Evolutionary conservation across 1,140 invertebrate species (phyloP).

Genomic region (Tribolium castaneum): DNA sequence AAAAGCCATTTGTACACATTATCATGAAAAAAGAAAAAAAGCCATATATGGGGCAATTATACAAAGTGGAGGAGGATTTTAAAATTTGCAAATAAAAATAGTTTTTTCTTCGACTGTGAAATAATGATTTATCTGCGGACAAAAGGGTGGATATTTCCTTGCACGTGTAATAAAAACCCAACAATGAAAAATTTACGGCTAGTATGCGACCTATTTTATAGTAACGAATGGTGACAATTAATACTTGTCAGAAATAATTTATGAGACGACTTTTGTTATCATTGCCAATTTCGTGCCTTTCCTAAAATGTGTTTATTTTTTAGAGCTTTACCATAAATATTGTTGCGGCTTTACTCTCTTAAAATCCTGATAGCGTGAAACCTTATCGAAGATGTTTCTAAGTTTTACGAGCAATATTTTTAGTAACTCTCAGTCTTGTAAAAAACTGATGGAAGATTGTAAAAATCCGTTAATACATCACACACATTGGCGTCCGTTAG

Average conservation of each 20-base stretch:
- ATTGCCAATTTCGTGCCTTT: background rate
- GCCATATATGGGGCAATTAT: background rate
- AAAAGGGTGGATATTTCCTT: background rate
- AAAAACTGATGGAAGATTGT: too few relatives aligned
- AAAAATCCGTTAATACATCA: too few relatives aligned
- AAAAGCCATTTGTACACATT: background rate
- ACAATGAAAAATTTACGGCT: background rate
- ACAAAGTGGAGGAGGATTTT: background rate
- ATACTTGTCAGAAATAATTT: background rate
- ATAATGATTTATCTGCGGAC: background rate
- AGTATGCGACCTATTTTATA: background rate
- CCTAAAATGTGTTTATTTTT: background rate
- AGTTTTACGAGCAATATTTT: background rate
- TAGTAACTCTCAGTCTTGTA: background rate
- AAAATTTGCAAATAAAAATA: background rate
- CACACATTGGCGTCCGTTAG: too few relatives aligned
- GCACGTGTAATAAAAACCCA: background rate
- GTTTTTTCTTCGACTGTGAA: background rate
- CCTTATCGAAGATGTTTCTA: background rate
- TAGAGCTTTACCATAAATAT: too few relatives aligned
- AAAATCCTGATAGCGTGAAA: background rate
- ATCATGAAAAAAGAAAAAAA: background rate
- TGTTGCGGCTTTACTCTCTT: too few relatives aligned
- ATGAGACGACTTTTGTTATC: background rate
- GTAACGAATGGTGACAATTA: background rate